phyloP scores from a whole-genome alignment of 2,888 invertebrate genomes.

The Apotomis betuletana region DNA sequence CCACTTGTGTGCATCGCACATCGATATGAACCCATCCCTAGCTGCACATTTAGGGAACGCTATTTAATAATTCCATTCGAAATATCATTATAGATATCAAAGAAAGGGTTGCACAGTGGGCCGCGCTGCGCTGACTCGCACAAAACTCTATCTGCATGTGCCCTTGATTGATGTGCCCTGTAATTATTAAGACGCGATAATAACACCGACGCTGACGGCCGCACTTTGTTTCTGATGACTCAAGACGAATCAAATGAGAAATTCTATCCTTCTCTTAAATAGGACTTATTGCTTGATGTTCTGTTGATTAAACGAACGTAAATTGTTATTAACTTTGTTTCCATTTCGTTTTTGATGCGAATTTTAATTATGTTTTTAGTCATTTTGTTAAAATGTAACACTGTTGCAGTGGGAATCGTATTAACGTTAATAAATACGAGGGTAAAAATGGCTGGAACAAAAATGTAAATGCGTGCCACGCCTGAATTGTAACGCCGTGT shows the following conservation, averaged over 20 bases:
- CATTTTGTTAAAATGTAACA: slow-evolving; percentile 29
- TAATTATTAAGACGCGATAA: slow-evolving; percentile 84
- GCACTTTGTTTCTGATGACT: slow-evolving; percentile 82
- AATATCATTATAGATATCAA: slow-evolving; percentile 81
- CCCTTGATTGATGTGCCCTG: slow-evolving; percentile 83
- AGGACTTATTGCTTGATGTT: slow-evolving; percentile 79
- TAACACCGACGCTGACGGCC: slow-evolving; percentile 80
- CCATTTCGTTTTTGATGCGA: slow-evolving; percentile 61
- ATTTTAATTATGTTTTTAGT: slow-evolving; percentile 55
- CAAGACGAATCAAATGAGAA: slow-evolving; percentile 83
- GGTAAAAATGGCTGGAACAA: slow-evolving; percentile 67
- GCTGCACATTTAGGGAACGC: slow-evolving; percentile 55
- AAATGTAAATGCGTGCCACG: slow-evolving; percentile 73
- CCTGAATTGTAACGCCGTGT: slow-evolving; percentile 70
- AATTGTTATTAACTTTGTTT: slow-evolving; percentile 66
- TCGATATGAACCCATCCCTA: slow-evolving; percentile 58
- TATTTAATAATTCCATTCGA: slow-evolving; percentile 74
- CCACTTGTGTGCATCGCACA: neutral
- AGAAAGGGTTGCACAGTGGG: slow-evolving; percentile 81
- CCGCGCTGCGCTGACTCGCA: slow-evolving; percentile 79
- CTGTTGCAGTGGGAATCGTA: slow-evolving; percentile 32
- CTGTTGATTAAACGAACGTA: slow-evolving; percentile 78
- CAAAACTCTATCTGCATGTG: slow-evolving; percentile 82
- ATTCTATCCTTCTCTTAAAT: slow-evolving; percentile 79
- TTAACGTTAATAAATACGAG: slow-evolving; percentile 60